A percentile compares a stretch with the other conserved stretches of the same genome.
Conservation (phyloP, 2,113 vertebrate genomes). For the Peromyscus leucopus region DNA sequence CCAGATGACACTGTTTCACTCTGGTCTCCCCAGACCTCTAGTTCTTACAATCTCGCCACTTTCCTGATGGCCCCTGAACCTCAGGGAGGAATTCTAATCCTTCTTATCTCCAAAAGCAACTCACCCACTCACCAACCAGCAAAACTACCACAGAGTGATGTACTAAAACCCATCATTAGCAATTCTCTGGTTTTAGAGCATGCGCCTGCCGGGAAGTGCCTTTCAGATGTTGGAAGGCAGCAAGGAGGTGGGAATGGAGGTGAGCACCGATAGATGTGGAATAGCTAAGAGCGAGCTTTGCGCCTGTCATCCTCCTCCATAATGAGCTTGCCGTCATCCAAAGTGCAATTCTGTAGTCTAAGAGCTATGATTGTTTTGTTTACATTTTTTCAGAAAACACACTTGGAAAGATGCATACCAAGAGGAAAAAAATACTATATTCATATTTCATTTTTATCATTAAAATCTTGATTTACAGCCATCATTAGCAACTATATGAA, state of each 20-base stretch:
- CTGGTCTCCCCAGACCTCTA: not conserved
- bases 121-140: not conserved
- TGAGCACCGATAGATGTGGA: not conserved
- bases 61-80: not conserved
- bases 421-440: slow-evolving; percentile 40
- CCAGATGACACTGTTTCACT: not conserved
- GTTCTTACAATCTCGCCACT: not conserved
- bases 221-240: not conserved
- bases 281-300: not conserved
- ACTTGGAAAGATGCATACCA: slow-evolving; percentile 52
- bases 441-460: slow-evolving; percentile 59
- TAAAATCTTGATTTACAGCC: slow-evolving; percentile 50
- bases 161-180: not conserved
- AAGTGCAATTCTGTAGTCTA: slow-evolving; percentile 33
- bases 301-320: slow-evolving; percentile 1
- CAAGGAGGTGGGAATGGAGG: not conserved
- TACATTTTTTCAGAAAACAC: slow-evolving; percentile 49
- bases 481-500: slow-evolving; percentile 17
- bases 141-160: not conserved
- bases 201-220: not conserved
- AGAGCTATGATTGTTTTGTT: slow-evolving; percentile 53
- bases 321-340: not conserved
- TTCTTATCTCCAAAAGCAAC: slow-evolving; percentile 24
- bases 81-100: not conserved
- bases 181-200: not conserved